Evolutionary conservation across 2,888 invertebrate species (phyloP).

Genomic region (Nysson spinosus): DNA sequence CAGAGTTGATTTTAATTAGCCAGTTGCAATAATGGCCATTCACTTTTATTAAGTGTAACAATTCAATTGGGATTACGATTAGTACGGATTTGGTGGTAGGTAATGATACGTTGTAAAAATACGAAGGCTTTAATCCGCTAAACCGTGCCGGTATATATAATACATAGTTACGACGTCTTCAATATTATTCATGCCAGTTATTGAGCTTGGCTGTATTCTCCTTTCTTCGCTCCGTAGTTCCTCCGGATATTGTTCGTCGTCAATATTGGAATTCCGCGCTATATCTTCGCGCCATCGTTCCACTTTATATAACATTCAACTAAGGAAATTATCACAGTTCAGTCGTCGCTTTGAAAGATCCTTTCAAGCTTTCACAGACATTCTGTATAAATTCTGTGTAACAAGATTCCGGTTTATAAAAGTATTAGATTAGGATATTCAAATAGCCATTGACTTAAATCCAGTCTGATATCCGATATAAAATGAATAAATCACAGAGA

Average conservation of each 20-base stretch:
- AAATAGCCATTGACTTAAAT: no score
- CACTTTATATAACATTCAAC: conserved; percentile 52
- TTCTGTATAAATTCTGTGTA: no score
- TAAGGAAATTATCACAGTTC: conserved; percentile 51
- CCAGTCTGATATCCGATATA: no score
- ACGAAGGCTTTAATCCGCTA: conserved; percentile 24
- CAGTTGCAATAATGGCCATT: no score
- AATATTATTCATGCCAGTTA: conserved; percentile 57
- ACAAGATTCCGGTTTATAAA: no score
- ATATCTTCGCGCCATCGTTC: conserved; percentile 37
- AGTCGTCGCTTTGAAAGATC: no score
- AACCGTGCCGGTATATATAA: conserved; percentile 26
- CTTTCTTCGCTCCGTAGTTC: conserved; percentile 35
- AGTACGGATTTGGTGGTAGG: conserved; percentile 18
- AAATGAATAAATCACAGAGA: no score
- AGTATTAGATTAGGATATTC: no score
- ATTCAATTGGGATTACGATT: conserved; percentile 30
- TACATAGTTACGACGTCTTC: conserved; percentile 46
- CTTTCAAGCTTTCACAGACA: no score
- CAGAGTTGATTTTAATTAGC: no score
- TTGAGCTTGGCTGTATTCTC: conserved; percentile 49
- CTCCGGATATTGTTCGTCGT: conserved; percentile 58
- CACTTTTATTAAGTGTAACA: conserved; percentile 29
- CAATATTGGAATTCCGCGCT: conserved; percentile 59
- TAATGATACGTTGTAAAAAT: conserved; percentile 20